These are phyloP conservation scores for Scylla paramamosain DNA, from an alignment of 1,140 invertebrate genomes.

Conservation along the genomic window DNA sequence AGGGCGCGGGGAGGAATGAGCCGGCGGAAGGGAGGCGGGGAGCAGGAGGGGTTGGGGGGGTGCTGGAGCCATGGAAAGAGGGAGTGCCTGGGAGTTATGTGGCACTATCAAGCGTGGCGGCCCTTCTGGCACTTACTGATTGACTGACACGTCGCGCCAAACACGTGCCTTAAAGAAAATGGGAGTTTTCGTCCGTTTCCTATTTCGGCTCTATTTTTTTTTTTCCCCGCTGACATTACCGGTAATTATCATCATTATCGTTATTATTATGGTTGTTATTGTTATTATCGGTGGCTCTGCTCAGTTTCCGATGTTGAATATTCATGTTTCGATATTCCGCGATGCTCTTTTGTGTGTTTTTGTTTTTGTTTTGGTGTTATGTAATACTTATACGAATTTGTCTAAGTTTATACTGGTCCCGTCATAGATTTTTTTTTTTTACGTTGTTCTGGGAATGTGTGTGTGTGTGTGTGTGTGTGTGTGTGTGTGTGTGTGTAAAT, in stretches of 20 bases:
- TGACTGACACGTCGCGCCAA: background rate
- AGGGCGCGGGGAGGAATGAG: background rate
- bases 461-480: too few relatives aligned
- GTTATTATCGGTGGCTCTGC: background rate
- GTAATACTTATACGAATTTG: too few relatives aligned
- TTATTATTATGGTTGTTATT: background rate
- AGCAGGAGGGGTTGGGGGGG: background rate
- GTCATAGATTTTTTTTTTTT: too few relatives aligned
- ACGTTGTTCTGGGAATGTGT: too few relatives aligned
- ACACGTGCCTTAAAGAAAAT: background rate
- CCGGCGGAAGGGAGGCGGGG: background rate
- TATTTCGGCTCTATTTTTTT: background rate
- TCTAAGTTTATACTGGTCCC: too few relatives aligned
- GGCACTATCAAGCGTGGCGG: constrained; percentile 17
- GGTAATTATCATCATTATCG: background rate
- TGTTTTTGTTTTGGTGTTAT: too few relatives aligned
- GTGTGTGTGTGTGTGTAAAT: too few relatives aligned
- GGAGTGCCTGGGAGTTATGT: background rate
- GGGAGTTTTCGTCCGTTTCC: background rate
- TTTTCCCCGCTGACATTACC: too few relatives aligned
- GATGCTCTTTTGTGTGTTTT: too few relatives aligned
- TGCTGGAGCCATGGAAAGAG: background rate
- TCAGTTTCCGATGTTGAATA: background rate
- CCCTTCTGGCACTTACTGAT: background rate
- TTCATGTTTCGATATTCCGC: background rate